Evolutionary conservation across 2,797 vertebrate genomes (phyloP).

Genomic region (Merluccius polli): DNA sequence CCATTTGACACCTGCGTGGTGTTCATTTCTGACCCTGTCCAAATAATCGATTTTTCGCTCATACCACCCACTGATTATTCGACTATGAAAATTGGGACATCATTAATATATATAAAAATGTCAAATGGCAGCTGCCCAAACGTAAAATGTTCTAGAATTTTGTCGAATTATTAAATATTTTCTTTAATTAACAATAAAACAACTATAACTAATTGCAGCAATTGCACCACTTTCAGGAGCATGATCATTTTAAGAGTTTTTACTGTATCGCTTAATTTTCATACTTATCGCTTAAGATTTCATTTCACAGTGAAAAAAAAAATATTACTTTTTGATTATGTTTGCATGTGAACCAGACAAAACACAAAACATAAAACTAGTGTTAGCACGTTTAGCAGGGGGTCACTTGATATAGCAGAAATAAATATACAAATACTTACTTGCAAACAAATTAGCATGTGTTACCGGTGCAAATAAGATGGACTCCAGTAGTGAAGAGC

Average conservation of each 20-base stretch:
- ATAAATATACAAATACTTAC: slow-evolving; percentile 57
- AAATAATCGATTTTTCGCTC: not conserved
- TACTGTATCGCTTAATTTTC: not conserved
- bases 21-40: not conserved
- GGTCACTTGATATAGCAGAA: slow-evolving; percentile 32
- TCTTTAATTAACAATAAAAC: not conserved
- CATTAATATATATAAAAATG: not conserved
- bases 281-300: not conserved
- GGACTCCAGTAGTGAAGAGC: slow-evolving; percentile 67
- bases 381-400: slow-evolving; percentile 24
- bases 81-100: not conserved
- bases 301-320: too few species aligned
- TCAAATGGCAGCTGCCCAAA: not conserved
- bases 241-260: too few species aligned
- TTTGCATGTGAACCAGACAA: not conserved
- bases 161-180: not conserved
- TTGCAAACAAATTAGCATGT: slow-evolving; percentile 66
- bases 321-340: not conserved
- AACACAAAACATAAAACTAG: not conserved
- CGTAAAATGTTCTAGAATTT: not conserved
- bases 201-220: not conserved
- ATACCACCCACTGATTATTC: not conserved
- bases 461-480: slow-evolving; percentile 65
- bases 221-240: not conserved
- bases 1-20: not conserved